Conservation (phyloP, 1,140 invertebrate species). For the Eueides isabella region DNA sequence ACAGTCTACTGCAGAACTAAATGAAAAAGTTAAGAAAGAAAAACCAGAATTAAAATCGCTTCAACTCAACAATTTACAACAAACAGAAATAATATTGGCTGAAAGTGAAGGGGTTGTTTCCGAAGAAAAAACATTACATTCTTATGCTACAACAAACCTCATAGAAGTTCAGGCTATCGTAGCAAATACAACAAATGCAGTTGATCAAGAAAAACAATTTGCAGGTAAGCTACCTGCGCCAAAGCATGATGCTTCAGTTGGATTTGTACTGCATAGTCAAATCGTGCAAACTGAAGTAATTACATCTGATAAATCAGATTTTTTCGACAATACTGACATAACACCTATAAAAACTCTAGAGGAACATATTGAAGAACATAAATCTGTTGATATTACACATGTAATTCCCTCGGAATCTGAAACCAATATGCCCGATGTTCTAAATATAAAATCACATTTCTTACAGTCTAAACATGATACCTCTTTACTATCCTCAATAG, state of each 20-base stretch:
- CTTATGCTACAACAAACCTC: slow-evolving; percentile 45
- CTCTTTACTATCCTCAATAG: slow-evolving; percentile 44
- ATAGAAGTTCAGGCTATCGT: slow-evolving; percentile 60
- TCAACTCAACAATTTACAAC: slow-evolving; percentile 50
- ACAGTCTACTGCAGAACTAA: slow-evolving; percentile 52
- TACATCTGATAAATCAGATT: slow-evolving; percentile 41
- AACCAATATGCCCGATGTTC: slow-evolving; percentile 37
- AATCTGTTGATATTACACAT: slow-evolving; percentile 59
- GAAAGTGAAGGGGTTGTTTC: slow-evolving; percentile 58
- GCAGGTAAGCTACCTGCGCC: slow-evolving; percentile 28
- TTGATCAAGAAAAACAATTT: slow-evolving; percentile 62
- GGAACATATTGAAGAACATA: slow-evolving; percentile 49
- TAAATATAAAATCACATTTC: slow-evolving; percentile 37
- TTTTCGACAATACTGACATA: slow-evolving; percentile 37
- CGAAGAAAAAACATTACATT: slow-evolving; percentile 31
- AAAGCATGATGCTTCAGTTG: slow-evolving; percentile 48
- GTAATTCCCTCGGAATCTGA: slow-evolving; percentile 54
- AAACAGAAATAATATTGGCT: slow-evolving; percentile 62
- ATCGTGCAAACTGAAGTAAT: slow-evolving; percentile 63
- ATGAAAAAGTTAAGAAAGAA: slow-evolving; percentile 39
- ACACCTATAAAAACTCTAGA: slow-evolving; percentile 35
- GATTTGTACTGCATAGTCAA: slow-evolving; percentile 52
- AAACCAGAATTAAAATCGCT: slow-evolving; percentile 50
- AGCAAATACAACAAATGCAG: slow-evolving; percentile 51
- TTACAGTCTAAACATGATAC: slow-evolving; percentile 43